These are phyloP conservation scores for Ammodramus savannarum DNA, from an alignment of 2,113 vertebrate genomes.

Conservation along the genomic window DNA sequence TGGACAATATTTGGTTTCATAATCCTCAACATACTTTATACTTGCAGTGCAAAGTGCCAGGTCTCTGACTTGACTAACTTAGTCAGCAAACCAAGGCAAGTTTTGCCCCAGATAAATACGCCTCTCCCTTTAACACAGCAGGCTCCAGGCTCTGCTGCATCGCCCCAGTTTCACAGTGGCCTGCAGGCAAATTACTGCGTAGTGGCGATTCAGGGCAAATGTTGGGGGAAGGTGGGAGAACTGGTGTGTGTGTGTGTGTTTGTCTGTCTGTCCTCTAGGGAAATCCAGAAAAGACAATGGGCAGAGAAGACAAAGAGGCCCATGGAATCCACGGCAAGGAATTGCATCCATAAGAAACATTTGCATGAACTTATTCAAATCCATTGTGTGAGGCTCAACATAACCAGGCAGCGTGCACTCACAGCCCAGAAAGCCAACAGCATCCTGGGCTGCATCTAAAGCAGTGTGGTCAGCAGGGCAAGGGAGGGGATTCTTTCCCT, in stretches of 20 bases:
- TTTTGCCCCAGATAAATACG: not conserved
- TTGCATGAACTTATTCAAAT: not conserved
- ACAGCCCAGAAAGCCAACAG: not conserved
- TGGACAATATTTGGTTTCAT: not conserved
- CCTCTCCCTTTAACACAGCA: not conserved
- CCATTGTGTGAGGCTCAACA: not conserved
- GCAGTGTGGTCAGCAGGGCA: rapidly evolving
- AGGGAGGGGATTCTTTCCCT: not conserved
- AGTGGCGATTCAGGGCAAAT: not conserved
- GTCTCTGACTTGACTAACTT: not conserved
- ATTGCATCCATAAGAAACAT: not conserved
- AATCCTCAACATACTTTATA: not conserved
- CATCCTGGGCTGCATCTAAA: not conserved
- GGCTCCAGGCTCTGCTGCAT: not conserved
- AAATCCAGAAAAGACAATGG: not conserved
- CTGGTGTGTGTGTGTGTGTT: not conserved
- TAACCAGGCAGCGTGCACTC: not conserved
- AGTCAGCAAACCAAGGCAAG: not conserved
- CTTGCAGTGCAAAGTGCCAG: not conserved
- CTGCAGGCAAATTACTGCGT: not conserved
- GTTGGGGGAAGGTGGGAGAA: not conserved
- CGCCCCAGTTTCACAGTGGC: not conserved
- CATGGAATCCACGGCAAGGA: not conserved
- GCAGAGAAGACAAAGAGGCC: not conserved
- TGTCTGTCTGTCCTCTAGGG: not conserved